These are phyloP conservation scores for Listrodromus nycthemerus DNA, from an alignment of 2,888 invertebrate genomes.

Conservation along the genomic window DNA sequence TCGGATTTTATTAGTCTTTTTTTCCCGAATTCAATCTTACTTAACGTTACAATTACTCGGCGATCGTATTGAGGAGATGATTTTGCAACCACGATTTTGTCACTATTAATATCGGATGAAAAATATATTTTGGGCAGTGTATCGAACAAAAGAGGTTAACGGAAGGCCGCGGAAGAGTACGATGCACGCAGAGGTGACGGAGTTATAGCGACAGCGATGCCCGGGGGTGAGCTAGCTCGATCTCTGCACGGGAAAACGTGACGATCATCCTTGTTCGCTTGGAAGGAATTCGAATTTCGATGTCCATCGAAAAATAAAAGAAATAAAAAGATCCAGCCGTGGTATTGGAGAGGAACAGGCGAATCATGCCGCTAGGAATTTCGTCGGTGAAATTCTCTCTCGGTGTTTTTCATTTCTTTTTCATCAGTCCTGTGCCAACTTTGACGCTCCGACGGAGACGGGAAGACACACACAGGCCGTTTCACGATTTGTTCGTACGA, in stretches of 20 bases:
- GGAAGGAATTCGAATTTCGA: constrained; percentile 35
- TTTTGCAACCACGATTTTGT: not conserved
- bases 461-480: not conserved
- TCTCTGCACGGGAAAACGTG: constrained; percentile 1
- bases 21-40: too few relatives aligned
- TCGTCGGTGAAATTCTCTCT: constrained; percentile 6
- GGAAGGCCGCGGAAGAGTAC: not conserved
- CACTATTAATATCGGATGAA: not conserved
- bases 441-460: not conserved
- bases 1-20: not conserved
- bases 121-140: not conserved
- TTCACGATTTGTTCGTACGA: not conserved
- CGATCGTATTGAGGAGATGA: not conserved
- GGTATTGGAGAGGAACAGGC: not conserved
- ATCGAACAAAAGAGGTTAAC: not conserved
- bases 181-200: not conserved
- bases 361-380: constrained; percentile 25
- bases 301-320: not conserved
- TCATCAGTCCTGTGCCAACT: constrained; percentile 10
- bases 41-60: not conserved
- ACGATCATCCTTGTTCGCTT: constrained; percentile 19
- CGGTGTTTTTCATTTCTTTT: constrained; percentile 27
- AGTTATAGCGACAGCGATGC: not conserved
- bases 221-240: not conserved
- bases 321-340: constrained; percentile 6